Base-by-base conservation (phyloP, 1,140 invertebrate species). In the Anoplolepis gracilipes region DNA sequence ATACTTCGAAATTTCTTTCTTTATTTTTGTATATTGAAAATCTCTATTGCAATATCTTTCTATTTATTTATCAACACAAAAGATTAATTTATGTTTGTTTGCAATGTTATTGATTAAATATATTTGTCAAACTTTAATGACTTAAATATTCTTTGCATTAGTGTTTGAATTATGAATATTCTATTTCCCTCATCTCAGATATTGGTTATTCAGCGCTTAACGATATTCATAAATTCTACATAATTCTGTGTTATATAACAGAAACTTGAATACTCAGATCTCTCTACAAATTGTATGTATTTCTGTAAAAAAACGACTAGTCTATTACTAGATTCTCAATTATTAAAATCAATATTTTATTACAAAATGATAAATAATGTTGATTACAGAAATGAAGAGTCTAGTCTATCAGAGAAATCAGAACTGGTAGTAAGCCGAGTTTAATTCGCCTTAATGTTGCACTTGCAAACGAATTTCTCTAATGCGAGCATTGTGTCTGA, bases 381-480 rank as follows among this genome's bases (percentile, higher is more conserved):
- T 42, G 65, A 16, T 19, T 36, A 59, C 25, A 59, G 2, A 30
- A 72, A 73, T 46, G 78, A 69, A 59, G 8, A 59, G 25, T 39
- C 25, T 30, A 70, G 70, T 0, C 4, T 19, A 53, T 36, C 19
- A 22, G 49, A 59, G 78, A 61, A 59, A 73, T 57, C 16, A 30
- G 42, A 3, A 72, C 3, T 59, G 28, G 8, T 25, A 73, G 16
- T 82, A 82, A 72, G 39, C 53, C 78, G 25, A 61, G 53, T 82
- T 82, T 73, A 82, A 82, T 82, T 59, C 36, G 33, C 65, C 25
- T 72, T 79, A 69, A 55, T 70, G 46, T 42, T 65, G n/a, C 49
- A 59, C 42, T 72, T n/a, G n/a, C 19, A 33, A 36, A 73, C 53
- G 78, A 82, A 61, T 82, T 73, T 53, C 67, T 82, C 25, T 59